Conservation (phyloP, 2,113 vertebrate species). For the Seriola rivoliana region DNA sequence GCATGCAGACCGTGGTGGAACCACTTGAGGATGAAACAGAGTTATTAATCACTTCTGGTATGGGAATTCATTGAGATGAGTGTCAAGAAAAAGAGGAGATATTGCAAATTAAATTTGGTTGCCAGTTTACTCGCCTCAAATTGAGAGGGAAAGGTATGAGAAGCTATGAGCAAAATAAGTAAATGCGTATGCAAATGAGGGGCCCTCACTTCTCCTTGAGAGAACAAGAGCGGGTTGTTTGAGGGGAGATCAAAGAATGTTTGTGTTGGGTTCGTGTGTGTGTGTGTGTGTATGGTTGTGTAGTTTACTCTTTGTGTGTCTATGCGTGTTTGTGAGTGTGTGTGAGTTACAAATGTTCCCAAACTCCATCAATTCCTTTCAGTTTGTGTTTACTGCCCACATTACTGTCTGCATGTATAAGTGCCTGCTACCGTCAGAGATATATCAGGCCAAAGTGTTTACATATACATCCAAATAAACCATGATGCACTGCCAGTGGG, state of each 20-base stretch:
- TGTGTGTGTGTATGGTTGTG: background rate
- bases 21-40: constrained; percentile 17
- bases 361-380: constrained; percentile 48
- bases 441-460: constrained; percentile 40
- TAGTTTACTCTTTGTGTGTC: constrained; percentile 10
- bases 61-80: constrained; percentile 32
- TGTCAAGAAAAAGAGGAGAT: constrained; percentile 37
- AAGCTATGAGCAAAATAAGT: constrained; percentile 55
- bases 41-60: constrained; percentile 54
- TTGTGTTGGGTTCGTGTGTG: constrained; percentile 31
- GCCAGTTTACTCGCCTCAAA: constrained; percentile 43
- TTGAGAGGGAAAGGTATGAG: constrained; percentile 61
- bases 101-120: constrained; percentile 56
- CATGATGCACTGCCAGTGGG: constrained; percentile 2
- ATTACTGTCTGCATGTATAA: constrained; percentile 51
- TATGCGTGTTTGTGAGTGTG: constrained; percentile 6
- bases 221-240: constrained; percentile 60
- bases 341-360: constrained; percentile 31
- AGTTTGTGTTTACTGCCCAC: constrained; percentile 49
- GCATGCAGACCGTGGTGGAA: background rate
- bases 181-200: constrained; percentile 64
- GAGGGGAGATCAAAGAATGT: constrained; percentile 72
- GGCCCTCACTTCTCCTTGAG: constrained; percentile 55
- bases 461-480: constrained; percentile 31
- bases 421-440: constrained; percentile 13